Evolutionary conservation across 2,797 vertebrate species (phyloP).

Genomic region (Chelon labrosus): DNA sequence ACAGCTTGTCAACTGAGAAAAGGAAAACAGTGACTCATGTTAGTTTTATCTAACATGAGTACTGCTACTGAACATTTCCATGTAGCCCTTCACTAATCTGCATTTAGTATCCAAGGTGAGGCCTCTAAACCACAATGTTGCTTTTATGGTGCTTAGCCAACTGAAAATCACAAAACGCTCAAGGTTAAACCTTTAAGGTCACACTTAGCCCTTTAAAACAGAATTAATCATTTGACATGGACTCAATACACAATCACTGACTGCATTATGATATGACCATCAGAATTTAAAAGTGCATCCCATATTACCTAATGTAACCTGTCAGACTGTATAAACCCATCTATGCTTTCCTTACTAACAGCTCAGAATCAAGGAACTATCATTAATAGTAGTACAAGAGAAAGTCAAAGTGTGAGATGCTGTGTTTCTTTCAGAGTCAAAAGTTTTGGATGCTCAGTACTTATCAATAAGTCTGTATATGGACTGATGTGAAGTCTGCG

Average conservation of each 20-base stretch:
- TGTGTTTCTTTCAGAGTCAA: too few species aligned
- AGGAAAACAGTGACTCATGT: slow-evolving; percentile 43
- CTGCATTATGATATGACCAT: not conserved
- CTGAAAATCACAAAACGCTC: slow-evolving; percentile 13
- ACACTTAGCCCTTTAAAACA: slow-evolving; percentile 1
- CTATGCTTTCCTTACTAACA: not conserved
- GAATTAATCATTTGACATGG: not conserved
- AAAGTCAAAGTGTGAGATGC: not conserved
- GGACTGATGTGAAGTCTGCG: too few species aligned
- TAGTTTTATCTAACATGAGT: slow-evolving; percentile 41
- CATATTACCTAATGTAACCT: not conserved
- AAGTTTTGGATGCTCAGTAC: too few species aligned
- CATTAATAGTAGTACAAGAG: not conserved
- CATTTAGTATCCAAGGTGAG: slow-evolving; percentile 56
- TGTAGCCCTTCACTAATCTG: slow-evolving; percentile 37
- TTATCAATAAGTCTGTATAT: too few species aligned
- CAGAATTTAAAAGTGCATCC: not conserved
- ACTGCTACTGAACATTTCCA: slow-evolving; percentile 44
- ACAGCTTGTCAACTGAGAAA: slow-evolving; percentile 34
- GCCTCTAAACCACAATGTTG: slow-evolving; percentile 25
- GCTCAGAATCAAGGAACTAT: not conserved
- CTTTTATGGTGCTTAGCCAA: slow-evolving; percentile 23
- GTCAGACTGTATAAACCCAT: not conserved
- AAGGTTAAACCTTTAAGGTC: slow-evolving; percentile 34
- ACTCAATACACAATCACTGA: not conserved